phyloP scores from a whole-genome alignment of 2,113 vertebrate genomes.

The Hystrix brachyura region DNA sequence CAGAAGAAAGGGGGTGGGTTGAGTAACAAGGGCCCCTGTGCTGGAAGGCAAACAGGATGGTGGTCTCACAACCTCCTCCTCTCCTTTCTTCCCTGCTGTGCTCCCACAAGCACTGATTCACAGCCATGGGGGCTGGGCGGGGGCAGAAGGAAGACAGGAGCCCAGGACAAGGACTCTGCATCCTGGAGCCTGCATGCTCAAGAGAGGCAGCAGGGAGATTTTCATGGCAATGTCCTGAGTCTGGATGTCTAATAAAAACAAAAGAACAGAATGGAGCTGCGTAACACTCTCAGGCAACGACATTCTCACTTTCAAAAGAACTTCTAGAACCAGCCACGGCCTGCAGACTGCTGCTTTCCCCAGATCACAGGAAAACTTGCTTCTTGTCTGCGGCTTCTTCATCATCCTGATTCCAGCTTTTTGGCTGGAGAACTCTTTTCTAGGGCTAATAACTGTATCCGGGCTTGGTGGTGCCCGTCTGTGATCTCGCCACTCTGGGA shows the following conservation, averaged over 20 bases:
- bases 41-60: not conserved
- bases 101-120: not conserved
- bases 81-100: not conserved
- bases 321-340: not conserved
- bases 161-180: not conserved
- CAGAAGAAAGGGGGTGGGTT: fast-evolving
- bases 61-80: too few species aligned
- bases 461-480: not conserved
- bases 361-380: not conserved
- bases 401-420: not conserved
- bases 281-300: not conserved
- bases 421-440: not conserved
- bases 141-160: not conserved
- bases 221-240: not conserved
- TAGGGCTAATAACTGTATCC: not conserved
- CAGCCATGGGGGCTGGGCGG: not conserved
- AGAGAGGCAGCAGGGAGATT: not conserved
- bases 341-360: too few species aligned
- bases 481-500: not conserved
- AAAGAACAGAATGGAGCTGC: not conserved
- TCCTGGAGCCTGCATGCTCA: too few species aligned
- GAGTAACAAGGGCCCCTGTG: not conserved
- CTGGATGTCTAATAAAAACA: not conserved
- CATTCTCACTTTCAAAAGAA: not conserved
- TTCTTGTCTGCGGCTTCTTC: not conserved